A percentile compares a stretch with the other conserved stretches of the same genome.
These are phyloP conservation scores for Seriola rivoliana DNA, from an alignment of 2,113 vertebrate species.

Conservation along the genomic window DNA sequence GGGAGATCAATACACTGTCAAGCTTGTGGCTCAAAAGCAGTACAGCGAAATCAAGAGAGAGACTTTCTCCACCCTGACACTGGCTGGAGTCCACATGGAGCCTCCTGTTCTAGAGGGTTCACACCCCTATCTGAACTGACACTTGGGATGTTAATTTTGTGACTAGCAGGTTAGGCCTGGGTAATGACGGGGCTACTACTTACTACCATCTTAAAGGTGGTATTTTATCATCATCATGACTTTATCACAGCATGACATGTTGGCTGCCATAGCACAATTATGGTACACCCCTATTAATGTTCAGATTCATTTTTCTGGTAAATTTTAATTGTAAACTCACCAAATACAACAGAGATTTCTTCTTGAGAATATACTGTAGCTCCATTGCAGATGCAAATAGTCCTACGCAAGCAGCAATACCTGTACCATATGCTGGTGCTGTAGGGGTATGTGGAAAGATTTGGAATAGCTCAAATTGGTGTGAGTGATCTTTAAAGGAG, in stretches of 20 bases:
- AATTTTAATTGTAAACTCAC: too few relatives aligned
- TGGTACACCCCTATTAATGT: background rate
- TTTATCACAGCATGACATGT: background rate
- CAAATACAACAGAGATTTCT: background rate
- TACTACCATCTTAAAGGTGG: background rate
- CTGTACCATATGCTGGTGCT: background rate
- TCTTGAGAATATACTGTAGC: background rate
- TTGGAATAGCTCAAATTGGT: too few relatives aligned
- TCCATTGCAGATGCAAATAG: background rate
- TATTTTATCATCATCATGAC: background rate
- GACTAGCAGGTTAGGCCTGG: conserved; percentile 55
- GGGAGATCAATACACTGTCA: conserved; percentile 84
- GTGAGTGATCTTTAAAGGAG: too few relatives aligned
- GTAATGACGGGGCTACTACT: conserved; percentile 44
- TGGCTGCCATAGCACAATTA: background rate
- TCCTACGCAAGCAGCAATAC: background rate
- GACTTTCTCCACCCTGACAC: conserved; percentile 70
- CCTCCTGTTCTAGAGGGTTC: conserved; percentile 46
- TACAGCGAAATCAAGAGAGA: conserved; percentile 77
- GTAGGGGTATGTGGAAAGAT: too few relatives aligned
- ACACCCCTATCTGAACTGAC: conserved; percentile 42
- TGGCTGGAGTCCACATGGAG: conserved; percentile 58
- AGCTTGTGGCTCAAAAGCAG: conserved; percentile 80
- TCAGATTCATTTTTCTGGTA: too few relatives aligned
- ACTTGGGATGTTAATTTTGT: conserved; percentile 47